Conservation (phyloP, 64 coral and sea anemone species). For the Pocillopora damicornis region DNA sequence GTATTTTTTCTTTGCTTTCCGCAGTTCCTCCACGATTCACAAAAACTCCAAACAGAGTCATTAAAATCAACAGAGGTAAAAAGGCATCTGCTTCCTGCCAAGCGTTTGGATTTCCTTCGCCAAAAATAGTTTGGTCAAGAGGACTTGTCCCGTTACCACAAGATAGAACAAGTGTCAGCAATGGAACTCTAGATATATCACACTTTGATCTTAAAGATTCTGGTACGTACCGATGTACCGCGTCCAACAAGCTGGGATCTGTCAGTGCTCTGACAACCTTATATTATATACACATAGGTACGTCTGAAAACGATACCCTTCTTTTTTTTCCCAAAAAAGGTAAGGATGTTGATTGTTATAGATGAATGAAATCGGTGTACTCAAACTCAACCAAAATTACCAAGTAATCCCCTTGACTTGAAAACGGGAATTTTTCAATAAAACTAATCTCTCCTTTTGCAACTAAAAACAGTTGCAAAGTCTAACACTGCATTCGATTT, state of each 20-base stretch:
- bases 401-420: too few relatives aligned
- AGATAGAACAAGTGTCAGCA: not conserved
- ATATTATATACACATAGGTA: not conserved
- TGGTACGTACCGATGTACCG: not conserved
- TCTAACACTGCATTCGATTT: too few relatives aligned
- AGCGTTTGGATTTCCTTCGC: constrained; percentile 1
- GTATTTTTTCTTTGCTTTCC: not conserved
- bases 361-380: too few relatives aligned
- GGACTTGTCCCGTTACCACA: not conserved
- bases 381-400: too few relatives aligned
- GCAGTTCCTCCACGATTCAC: not conserved
- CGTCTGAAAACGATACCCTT: too few relatives aligned
- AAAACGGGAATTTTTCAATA: too few relatives aligned
- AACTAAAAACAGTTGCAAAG: too few relatives aligned
- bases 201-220: not conserved
- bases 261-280: not conserved
- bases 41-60: not conserved
- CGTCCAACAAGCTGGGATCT: constrained; percentile 10
- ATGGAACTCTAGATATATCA: not conserved
- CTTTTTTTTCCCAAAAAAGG: too few relatives aligned
- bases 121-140: not conserved
- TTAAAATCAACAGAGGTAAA: too few relatives aligned
- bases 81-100: not conserved
- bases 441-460: too few relatives aligned
- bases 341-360: too few relatives aligned